A percentile compares a stretch with the other conserved stretches of the same genome.
Conservation (phyloP, 2,113 vertebrate genomes). For the Orthonyx spaldingii region DNA sequence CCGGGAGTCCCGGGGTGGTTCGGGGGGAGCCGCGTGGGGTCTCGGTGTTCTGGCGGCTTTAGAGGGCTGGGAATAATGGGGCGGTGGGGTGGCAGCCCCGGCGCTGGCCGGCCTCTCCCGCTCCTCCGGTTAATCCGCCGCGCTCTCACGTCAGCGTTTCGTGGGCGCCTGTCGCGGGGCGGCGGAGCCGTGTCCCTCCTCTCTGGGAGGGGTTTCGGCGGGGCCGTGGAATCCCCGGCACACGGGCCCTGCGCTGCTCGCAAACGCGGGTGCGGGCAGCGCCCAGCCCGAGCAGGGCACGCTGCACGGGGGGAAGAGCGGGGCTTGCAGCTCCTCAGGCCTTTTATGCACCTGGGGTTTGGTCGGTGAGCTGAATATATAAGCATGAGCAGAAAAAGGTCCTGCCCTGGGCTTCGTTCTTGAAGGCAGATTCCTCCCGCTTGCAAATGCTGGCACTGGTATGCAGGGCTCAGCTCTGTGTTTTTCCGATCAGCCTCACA, state of each 20-base stretch:
- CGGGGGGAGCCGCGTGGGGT: not conserved
- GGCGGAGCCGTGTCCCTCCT: not conserved
- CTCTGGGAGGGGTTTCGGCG: not conserved
- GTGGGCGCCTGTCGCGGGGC: not conserved
- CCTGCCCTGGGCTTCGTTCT: not conserved
- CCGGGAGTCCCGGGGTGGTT: fast-evolving
- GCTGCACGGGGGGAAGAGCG: fast-evolving
- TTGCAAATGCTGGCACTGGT: not conserved
- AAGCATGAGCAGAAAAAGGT: not conserved
- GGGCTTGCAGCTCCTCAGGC: not conserved
- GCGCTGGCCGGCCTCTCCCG: not conserved
- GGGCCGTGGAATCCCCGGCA: fast-evolving
- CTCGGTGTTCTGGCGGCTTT: no score
- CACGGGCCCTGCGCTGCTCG: not conserved
- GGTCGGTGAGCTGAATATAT: fast-evolving
- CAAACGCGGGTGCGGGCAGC: fast-evolving
- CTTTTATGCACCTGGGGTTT: fast-evolving
- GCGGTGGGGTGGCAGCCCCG: no score
- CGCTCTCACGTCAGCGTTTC: not conserved
- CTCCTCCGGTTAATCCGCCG: not conserved
- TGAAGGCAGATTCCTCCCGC: not conserved
- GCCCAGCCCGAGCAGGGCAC: not conserved
- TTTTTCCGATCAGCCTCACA: not conserved
- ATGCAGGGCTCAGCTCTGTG: not conserved
- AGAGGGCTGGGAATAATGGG: not conserved